Evolutionary conservation across 2,888 invertebrate genomes (phyloP).

Genomic region (Phania funesta): DNA sequence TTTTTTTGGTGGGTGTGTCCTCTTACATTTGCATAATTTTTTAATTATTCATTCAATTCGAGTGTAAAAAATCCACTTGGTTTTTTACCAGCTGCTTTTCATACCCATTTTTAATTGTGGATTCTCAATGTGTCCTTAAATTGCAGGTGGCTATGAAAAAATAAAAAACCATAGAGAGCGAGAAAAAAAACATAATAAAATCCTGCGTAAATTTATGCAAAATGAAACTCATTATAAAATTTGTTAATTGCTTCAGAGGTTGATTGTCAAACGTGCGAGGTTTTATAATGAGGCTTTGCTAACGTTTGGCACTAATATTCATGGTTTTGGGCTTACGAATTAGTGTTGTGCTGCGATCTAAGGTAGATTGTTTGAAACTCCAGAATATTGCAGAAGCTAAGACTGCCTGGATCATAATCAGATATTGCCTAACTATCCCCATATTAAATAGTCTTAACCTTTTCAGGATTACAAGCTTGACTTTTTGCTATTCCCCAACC

Average conservation of each 20-base stretch:
- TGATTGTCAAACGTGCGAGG: neutral
- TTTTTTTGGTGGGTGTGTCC: slow-evolving; percentile 64
- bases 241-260: slow-evolving; percentile 65
- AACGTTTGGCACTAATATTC: neutral
- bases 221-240: slow-evolving; percentile 66
- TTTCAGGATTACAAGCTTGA: too few relatives aligned
- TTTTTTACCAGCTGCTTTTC: neutral
- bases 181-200: neutral
- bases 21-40: slow-evolving; percentile 80
- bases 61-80: slow-evolving; percentile 57
- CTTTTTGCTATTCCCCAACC: too few relatives aligned
- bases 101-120: slow-evolving; percentile 36
- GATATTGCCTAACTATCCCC: too few relatives aligned
- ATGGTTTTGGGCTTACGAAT: too few relatives aligned
- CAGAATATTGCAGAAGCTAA: too few relatives aligned
- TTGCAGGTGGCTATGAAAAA: slow-evolving; percentile 43
- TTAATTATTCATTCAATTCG: slow-evolving; percentile 78
- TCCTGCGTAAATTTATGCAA: slow-evolving; percentile 51
- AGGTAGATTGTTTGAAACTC: too few relatives aligned
- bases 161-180: neutral
- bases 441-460: too few relatives aligned
- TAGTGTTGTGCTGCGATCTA: too few relatives aligned
- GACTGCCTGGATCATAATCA: too few relatives aligned
- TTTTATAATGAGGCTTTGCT: neutral
- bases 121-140: slow-evolving; percentile 43